A percentile compares a stretch with the other conserved stretches of the same genome.
Evolutionary conservation across 1,140 invertebrate genomes (phyloP).

Genomic region (Drosophila takahashii): DNA sequence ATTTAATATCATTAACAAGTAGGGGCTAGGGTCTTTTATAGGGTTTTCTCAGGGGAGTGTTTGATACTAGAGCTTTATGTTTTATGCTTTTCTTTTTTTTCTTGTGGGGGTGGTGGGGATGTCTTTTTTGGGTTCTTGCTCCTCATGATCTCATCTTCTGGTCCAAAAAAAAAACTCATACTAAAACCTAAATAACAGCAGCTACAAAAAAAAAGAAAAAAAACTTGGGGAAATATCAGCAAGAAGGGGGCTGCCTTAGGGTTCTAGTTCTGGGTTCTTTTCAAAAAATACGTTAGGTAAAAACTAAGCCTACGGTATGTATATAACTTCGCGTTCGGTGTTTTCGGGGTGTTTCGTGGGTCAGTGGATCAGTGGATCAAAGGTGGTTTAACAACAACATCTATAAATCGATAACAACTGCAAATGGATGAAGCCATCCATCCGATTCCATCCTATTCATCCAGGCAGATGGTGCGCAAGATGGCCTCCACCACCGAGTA

Average conservation of each 20-base stretch:
- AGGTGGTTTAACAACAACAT: conserved; percentile 41
- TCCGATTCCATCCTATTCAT: conserved; percentile 85
- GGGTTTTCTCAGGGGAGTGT: conserved; percentile 20
- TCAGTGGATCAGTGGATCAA: conserved; percentile 33
- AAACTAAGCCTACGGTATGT: conserved; percentile 38
- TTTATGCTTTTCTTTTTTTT: conserved; percentile 19
- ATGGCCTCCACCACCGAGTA: conserved; percentile 90
- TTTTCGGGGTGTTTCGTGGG: conserved; percentile 14
- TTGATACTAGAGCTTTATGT: conserved; percentile 46
- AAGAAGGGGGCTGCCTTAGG: conserved; percentile 28
- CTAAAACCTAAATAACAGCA: conserved; percentile 53
- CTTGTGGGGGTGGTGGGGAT: conserved; percentile 19
- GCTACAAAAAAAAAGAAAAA: conserved; percentile 40
- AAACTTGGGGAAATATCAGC: conserved; percentile 27
- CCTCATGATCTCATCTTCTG: neutral
- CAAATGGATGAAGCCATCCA: neutral
- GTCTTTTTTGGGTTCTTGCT: conserved; percentile 44
- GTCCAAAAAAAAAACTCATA: conserved; percentile 31
- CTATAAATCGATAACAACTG: conserved; percentile 37
- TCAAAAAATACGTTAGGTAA: conserved; percentile 57
- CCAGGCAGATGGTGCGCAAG: conserved; percentile 88
- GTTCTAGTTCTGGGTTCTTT: conserved; percentile 22
- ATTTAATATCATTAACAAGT: conserved; percentile 78
- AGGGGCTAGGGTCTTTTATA: conserved; percentile 32
- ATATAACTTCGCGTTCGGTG: conserved; percentile 39